Evolutionary conservation across 2,888 invertebrate species (phyloP).

Genomic region (Zonitis immaculata): DNA sequence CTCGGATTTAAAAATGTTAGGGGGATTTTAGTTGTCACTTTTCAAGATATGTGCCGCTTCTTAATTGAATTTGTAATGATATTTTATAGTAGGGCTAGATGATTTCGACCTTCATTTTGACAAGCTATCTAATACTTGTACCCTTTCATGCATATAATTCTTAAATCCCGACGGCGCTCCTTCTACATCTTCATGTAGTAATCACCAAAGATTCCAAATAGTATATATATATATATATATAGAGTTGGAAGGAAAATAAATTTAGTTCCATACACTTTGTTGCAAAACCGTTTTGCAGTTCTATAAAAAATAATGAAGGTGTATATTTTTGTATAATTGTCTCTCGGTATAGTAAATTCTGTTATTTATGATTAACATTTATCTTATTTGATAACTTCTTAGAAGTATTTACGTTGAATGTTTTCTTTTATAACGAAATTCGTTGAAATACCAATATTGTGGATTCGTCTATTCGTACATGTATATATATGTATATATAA

Average conservation of each 20-base stretch:
- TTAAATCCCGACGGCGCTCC: slow-evolving; percentile 5
- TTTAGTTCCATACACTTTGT: too few species aligned
- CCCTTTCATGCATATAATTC: slow-evolving; percentile 6
- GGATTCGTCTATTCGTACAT: too few species aligned
- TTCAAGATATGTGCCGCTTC: slow-evolving; percentile 14
- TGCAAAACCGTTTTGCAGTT: neutral
- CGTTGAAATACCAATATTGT: too few species aligned
- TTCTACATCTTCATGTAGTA: neutral
- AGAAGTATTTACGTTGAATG: neutral
- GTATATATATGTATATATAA: too few species aligned
- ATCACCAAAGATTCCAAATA: neutral
- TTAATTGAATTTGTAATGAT: slow-evolving; percentile 20
- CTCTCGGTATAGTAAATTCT: neutral
- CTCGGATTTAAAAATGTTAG: slow-evolving; percentile 15
- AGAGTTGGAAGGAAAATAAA: too few species aligned
- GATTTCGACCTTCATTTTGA: slow-evolving; percentile 11
- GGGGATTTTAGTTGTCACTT: slow-evolving; percentile 30
- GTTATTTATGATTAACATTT: neutral
- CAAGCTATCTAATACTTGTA: slow-evolving; percentile 7
- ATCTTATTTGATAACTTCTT: neutral
- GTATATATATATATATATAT: too few species aligned
- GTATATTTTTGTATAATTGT: neutral
- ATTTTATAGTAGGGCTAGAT: slow-evolving; percentile 3
- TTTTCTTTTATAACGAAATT: neutral
- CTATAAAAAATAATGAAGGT: neutral